phyloP scores from a whole-genome alignment of 2,888 invertebrate species.

The Alviniconcha strummeri region DNA sequence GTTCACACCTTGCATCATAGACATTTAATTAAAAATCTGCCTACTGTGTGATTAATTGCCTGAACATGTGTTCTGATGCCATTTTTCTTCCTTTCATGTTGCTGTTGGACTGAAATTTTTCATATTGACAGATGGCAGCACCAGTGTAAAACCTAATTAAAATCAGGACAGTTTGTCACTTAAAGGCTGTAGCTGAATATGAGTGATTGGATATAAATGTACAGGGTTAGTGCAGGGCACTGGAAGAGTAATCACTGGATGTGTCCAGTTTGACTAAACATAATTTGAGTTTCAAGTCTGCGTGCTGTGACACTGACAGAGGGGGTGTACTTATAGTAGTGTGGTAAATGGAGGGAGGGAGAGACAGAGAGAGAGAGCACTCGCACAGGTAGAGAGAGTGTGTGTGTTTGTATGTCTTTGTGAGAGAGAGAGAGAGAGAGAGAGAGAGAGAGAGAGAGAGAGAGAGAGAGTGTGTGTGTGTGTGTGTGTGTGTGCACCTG shows the following conservation, averaged over 20 bases:
- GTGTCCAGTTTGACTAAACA: not conserved
- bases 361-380: not conserved
- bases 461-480: not conserved
- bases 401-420: not conserved
- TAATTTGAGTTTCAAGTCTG: not conserved
- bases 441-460: not conserved
- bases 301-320: not conserved
- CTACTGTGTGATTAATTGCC: slow-evolving; percentile 19
- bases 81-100: slow-evolving; percentile 21
- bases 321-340: not conserved
- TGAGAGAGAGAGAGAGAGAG: not conserved
- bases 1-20: slow-evolving; percentile 24
- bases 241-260: not conserved
- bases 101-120: slow-evolving; percentile 23
- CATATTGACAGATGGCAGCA: slow-evolving; percentile 20
- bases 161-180: slow-evolving; percentile 18
- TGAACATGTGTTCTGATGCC: slow-evolving; percentile 7
- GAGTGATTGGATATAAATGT: slow-evolving; percentile 5
- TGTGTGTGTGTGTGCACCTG: not conserved
- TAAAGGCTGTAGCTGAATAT: slow-evolving; percentile 10
- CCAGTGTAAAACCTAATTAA: slow-evolving; percentile 10
- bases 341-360: not conserved
- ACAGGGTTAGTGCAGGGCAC: not conserved
- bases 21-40: slow-evolving; percentile 22
- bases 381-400: not conserved